These are phyloP conservation scores for Pteruthius melanotis DNA, from an alignment of 2,113 vertebrate genomes.

Conservation along the genomic window DNA sequence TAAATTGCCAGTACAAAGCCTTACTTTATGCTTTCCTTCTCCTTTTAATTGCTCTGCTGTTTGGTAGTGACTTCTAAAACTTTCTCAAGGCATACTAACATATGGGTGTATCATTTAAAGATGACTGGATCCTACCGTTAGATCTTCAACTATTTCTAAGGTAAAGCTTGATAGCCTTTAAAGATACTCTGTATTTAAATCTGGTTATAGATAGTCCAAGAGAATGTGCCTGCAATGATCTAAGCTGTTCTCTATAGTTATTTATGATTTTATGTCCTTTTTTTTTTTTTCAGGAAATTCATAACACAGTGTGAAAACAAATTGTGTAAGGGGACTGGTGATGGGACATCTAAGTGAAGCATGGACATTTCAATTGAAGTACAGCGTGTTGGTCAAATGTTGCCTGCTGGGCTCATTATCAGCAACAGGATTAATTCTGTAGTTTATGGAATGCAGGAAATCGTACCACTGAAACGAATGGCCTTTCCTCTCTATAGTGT, in stretches of 20 bases:
- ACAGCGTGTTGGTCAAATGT: neutral
- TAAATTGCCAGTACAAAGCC: neutral
- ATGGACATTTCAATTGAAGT: neutral
- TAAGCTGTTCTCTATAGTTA: neutral
- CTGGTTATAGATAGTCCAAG: neutral
- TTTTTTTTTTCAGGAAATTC: neutral
- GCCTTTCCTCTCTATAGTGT: neutral
- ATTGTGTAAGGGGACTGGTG: neutral
- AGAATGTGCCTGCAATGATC: neutral
- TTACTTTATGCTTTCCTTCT: neutral
- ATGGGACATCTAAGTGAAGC: slow-evolving; percentile 5
- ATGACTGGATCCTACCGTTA: neutral
- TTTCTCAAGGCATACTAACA: neutral
- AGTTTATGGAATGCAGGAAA: neutral
- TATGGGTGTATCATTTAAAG: neutral
- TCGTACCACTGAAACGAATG: neutral
- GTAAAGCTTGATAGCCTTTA: neutral
- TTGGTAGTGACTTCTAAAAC: neutral
- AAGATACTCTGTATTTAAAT: neutral
- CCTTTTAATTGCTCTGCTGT: neutral
- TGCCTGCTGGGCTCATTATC: slow-evolving; percentile 29
- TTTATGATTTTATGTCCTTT: neutral
- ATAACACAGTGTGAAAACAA: neutral
- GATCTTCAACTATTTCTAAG: neutral
- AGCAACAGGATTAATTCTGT: neutral